Conservation (phyloP, 2,888 invertebrate species). For the Ophraella communa region DNA sequence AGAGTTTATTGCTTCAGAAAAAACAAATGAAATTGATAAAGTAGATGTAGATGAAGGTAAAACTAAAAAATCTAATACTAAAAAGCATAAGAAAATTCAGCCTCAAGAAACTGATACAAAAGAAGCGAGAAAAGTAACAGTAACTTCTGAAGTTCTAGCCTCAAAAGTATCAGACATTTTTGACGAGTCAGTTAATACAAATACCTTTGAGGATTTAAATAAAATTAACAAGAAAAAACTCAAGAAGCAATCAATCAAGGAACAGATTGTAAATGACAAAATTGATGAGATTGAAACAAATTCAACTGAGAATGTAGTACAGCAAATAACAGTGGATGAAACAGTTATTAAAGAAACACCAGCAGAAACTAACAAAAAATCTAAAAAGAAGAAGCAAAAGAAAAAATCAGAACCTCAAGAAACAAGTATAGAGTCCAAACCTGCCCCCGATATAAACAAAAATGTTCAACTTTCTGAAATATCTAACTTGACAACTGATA, state of each 20-base stretch:
- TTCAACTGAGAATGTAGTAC: neutral
- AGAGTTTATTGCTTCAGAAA: neutral
- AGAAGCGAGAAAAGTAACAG: too few relatives aligned
- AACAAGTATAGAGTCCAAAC: too few relatives aligned
- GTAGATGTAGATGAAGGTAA: slow-evolving; percentile 1
- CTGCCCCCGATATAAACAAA: too few relatives aligned
- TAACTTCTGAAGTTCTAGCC: neutral
- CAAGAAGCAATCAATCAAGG: neutral
- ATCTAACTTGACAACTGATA: too few relatives aligned
- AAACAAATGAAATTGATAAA: neutral
- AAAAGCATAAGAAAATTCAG: slow-evolving; percentile 14
- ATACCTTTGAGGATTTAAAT: too few relatives aligned
- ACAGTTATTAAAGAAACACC: too few relatives aligned
- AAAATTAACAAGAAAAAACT: neutral
- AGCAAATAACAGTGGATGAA: neutral
- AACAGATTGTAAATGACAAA: neutral
- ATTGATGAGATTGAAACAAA: neutral
- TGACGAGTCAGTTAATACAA: too few relatives aligned
- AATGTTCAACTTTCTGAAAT: too few relatives aligned
- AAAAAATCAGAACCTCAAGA: neutral
- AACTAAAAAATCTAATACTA: slow-evolving; percentile 33
- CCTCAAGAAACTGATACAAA: too few relatives aligned
- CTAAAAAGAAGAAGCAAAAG: slow-evolving; percentile 33
- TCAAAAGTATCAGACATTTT: too few relatives aligned
- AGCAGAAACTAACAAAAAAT: slow-evolving; percentile 9